Base-by-base conservation (phyloP, 2,888 invertebrate genomes). In the Ennomos fuscantarius region DNA sequence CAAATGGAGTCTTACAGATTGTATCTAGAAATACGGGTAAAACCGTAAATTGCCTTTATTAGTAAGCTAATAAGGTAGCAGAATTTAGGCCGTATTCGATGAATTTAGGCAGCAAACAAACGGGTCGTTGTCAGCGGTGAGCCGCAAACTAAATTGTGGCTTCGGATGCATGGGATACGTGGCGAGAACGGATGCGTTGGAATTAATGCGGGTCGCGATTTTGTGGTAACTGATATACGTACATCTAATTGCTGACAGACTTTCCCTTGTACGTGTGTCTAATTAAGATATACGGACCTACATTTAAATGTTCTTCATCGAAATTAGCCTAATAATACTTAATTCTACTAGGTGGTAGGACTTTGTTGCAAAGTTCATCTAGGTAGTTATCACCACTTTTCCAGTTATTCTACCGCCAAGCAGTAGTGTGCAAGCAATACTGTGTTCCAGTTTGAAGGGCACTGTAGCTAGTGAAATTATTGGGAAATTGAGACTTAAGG, bases 61-160 rank as follows among this genome's bases (percentile, higher is more conserved):
- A 39, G 45, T 13, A 34, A 41, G 32, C n/a, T 40, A 44, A 24
- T 13, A 9, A 8, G 11, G 36, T 32, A 34, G 5, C 9, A 33
- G 13, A 63, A 67, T 65, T 70, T 60, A 54, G 63, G 58, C 35
- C 10, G 42, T 55, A 40, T 54, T 49, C 47, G 55, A 52, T 36
- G 54, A 62, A 57, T 57, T 64, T 61, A 66, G 62, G 72, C 66
- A 49, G 62, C 62, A 66, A 66, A 70, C 72, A 69, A 60, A 69
- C 68, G 63, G 64, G 51, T 62, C 66, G 70, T 74, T 77, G 82
- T 76, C 77, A 74, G 77, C 72, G 80, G 82, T 71, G 53, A 72
- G 71, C 86, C 86, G 65, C 84, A 80, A 76, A 74, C 82, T 83
- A 81, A 79, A 84, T 82, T 86, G 84, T 67, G 86, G 84, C 72